Base-by-base conservation (phyloP, 2,888 invertebrate species). In the Aethes cnicana region DNA sequence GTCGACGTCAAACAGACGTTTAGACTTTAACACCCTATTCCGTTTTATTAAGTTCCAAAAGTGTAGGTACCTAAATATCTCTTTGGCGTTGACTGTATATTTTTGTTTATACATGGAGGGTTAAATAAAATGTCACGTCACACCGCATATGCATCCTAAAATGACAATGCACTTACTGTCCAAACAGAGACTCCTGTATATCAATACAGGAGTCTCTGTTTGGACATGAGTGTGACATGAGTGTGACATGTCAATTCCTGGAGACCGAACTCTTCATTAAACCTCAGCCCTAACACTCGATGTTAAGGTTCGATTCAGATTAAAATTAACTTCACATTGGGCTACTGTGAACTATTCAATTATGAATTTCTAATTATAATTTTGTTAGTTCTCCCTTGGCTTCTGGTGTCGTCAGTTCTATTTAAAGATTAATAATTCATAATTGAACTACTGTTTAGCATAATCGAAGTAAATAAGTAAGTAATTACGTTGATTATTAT, bases 281-380 rank as follows among this genome's bases (percentile, higher is more conserved):
- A 23, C 16, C 6, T 25, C 3, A 32, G 2, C 20, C 9, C n/a
- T 42, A 2, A 16, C 1, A 3, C 5, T 18, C 14, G 2, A 2
- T 4, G 2, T 5, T 20, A 20, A 18, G 23, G 12, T 41, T 3
- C 1, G 4, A 14, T 18, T 48, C 20, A 3, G 20, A 42, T 55
- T 57, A 35, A 54, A 18, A 41, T 41, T n/a, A n/a, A n/a, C n/a
- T n/a, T n/a, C n/a, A n/a, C n/a, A n/a, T n/a, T n/a, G n/a, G n/a
- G 63, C 65, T 66, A 65, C 65, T 53, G 66, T 66, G 56, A 64
- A 65, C 39, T 35, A 42, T 42, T 26, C 17, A 39, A 37, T 44
- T 52, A 36, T n/a, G 35, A 32, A 35, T 33, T 26, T n/a, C 25
- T 44, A 28, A 44, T 52, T 52, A 44, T 12, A 37, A 39, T 44